Conservation (phyloP, 1,140 invertebrate species). For the Lepidurus apus region DNA sequence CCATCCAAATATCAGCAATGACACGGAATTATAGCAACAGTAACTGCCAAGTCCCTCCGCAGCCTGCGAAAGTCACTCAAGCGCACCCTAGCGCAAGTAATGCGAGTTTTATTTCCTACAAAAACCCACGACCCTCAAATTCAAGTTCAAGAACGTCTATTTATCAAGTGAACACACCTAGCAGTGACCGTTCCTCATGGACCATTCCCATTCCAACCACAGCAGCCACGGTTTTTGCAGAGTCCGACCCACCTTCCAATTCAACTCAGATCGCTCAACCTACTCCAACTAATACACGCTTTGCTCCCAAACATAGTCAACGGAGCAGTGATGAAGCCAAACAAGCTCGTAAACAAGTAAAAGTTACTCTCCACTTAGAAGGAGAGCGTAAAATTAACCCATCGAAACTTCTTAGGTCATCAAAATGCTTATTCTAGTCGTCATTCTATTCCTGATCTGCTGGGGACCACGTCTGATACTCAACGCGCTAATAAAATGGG, state of each 20-base stretch:
- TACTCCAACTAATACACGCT: neutral
- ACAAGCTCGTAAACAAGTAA: slow-evolving; percentile 34
- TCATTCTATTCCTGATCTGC: slow-evolving; percentile 50
- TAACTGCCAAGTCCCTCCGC: neutral
- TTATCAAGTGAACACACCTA: neutral
- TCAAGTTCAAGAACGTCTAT: neutral
- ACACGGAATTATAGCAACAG: slow-evolving; percentile 39
- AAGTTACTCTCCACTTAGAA: neutral
- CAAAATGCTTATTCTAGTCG: slow-evolving; percentile 50
- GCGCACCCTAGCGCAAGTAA: neutral
- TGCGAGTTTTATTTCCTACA: neutral
- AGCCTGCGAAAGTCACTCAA: neutral
- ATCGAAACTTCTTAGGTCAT: slow-evolving; percentile 44
- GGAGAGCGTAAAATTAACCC: neutral
- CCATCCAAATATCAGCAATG: slow-evolving; percentile 44
- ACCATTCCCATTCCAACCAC: neutral
- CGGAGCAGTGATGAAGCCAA: slow-evolving; percentile 31
- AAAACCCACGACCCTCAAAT: neutral
- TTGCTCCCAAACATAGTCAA: neutral
- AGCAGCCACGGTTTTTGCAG: neutral
- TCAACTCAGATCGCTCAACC: neutral
- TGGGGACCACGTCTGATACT: slow-evolving; percentile 51
- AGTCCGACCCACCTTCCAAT: neutral
- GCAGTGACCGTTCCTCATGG: neutral
- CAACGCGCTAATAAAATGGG: slow-evolving; percentile 43